Conservation (phyloP, 2,888 invertebrate species). For the Deilephila porcellus region DNA sequence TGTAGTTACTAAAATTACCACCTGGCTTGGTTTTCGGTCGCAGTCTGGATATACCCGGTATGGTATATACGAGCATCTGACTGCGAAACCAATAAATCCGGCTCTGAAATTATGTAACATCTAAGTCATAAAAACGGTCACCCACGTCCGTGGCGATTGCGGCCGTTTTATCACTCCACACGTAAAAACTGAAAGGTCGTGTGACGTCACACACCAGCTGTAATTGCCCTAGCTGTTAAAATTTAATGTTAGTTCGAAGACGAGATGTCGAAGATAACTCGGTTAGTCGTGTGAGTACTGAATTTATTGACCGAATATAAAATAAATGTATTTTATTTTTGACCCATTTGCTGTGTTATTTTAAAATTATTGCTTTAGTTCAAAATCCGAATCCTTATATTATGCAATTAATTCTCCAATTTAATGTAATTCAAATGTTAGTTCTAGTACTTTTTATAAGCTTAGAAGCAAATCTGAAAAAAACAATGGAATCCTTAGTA, state of each 20-base stretch:
- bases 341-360: too few species aligned
- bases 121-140: neutral
- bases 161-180: conserved; percentile 21
- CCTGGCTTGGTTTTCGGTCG: too few species aligned
- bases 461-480: too few species aligned
- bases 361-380: too few species aligned
- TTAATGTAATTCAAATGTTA: too few species aligned
- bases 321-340: too few species aligned
- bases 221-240: conserved; percentile 8
- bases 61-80: neutral
- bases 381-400: too few species aligned
- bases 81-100: neutral
- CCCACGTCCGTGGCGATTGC: conserved; percentile 12
- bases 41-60: too few species aligned
- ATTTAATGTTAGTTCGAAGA: conserved; percentile 6
- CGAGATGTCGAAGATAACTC: neutral
- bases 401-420: too few species aligned
- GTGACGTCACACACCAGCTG: conserved; percentile 2
- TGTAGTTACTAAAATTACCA: too few species aligned
- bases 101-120: neutral
- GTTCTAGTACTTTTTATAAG: too few species aligned
- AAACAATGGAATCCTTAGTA: neutral
- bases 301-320: too few species aligned
- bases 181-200: conserved; percentile 20
- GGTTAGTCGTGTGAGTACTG: neutral